Percentiles rank a stretch among this genome's conserved stretches.
Evolutionary conservation across 2,888 invertebrate genomes (phyloP).

Genomic region (Cylloceria caligata): DNA sequence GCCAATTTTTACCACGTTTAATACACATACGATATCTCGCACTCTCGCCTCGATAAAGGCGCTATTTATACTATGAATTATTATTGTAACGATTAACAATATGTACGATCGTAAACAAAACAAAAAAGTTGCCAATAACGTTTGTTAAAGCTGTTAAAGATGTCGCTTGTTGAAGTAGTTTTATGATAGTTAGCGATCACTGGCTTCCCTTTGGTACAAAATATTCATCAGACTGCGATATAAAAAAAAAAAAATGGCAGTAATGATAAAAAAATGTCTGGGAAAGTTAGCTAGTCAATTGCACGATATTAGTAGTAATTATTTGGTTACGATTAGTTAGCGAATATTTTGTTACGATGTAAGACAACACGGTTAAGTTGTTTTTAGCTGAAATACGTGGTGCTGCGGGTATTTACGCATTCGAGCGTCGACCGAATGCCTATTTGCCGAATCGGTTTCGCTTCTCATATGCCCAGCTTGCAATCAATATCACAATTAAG

Average conservation of each 20-base stretch:
- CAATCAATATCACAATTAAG: neutral
- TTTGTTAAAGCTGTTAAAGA: constrained; percentile 60
- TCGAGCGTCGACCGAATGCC: constrained; percentile 36
- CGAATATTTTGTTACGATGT: constrained; percentile 48
- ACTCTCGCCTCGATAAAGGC: constrained; percentile 23
- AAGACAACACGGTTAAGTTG: neutral
- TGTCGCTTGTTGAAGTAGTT: constrained; percentile 55
- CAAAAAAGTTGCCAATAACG: constrained; percentile 46
- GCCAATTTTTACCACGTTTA: constrained; percentile 50
- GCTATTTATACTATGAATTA: constrained; percentile 42
- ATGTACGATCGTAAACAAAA: constrained; percentile 22
- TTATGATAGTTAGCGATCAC: constrained; percentile 40
- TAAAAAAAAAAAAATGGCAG: neutral
- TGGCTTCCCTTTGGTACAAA: neutral
- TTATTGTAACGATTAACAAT: constrained; percentile 26
- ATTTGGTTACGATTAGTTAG: constrained; percentile 71
- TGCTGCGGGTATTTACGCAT: neutral
- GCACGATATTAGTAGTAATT: constrained; percentile 64
- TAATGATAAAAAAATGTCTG: neutral
- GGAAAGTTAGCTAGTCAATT: neutral
- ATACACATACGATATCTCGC: constrained; percentile 34
- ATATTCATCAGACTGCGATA: neutral
- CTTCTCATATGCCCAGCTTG: constrained; percentile 18
- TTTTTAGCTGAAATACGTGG: neutral
- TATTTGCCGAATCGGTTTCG: constrained; percentile 39